phyloP scores from a whole-genome alignment of 2,113 vertebrate genomes.

The Mastomys coucha region DNA sequence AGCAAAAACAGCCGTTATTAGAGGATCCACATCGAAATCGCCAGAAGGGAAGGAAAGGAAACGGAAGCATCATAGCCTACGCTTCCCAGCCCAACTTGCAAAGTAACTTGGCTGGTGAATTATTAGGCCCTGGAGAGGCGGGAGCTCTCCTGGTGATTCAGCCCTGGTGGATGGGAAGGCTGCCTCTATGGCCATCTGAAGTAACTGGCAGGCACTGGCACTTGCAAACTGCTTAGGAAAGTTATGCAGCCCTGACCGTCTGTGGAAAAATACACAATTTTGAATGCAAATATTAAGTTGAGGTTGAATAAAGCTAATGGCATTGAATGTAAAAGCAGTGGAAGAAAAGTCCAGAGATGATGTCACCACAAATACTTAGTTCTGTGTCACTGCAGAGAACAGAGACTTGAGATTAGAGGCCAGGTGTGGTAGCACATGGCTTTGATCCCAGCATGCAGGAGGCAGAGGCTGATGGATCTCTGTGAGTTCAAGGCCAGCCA shows the following conservation, averaged over 20 bases:
- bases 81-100: conserved; percentile 6
- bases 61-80: conserved; percentile 53
- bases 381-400: neutral
- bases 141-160: conserved; percentile 33
- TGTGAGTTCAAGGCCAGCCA: neutral
- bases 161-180: neutral
- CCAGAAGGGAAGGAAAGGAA: conserved; percentile 51
- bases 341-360: neutral
- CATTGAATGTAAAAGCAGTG: neutral
- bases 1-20: conserved; percentile 24
- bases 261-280: neutral
- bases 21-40: conserved; percentile 24
- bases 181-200: neutral
- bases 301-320: neutral
- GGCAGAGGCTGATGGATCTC: neutral
- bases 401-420: neutral
- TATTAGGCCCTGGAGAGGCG: neutral
- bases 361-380: neutral
- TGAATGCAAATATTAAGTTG: conserved; percentile 48
- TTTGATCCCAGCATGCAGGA: neutral
- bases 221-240: conserved; percentile 6
- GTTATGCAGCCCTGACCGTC: neutral
- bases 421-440: neutral
- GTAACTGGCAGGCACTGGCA: conserved; percentile 22
- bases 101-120: conserved; percentile 48